These are phyloP conservation scores for Acromyrmex echinatior DNA, from an alignment of 1,140 invertebrate genomes.

Conservation along the genomic window DNA sequence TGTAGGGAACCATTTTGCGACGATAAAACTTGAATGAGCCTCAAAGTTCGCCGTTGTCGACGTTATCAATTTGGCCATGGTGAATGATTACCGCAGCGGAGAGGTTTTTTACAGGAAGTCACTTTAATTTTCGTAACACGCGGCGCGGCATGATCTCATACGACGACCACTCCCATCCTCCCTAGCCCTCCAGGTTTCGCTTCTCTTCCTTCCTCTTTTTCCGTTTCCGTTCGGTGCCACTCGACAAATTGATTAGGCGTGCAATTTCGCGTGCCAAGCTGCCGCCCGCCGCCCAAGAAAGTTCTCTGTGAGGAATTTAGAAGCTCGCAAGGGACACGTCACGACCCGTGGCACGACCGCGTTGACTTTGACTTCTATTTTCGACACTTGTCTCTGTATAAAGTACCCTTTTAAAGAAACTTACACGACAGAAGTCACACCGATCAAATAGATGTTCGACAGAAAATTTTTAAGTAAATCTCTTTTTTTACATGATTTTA, in stretches of 20 bases:
- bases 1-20: neutral
- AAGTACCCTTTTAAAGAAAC: neutral
- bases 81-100: neutral
- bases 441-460: neutral
- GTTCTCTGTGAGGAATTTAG: slow-evolving; percentile 14
- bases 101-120: slow-evolving; percentile 22
- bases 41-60: neutral
- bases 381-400: neutral
- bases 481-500: neutral
- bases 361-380: slow-evolving; percentile 8
- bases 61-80: slow-evolving; percentile 16
- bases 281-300: neutral
- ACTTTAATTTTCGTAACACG: slow-evolving; percentile 57
- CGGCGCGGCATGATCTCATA: slow-evolving; percentile 34
- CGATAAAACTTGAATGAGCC: neutral
- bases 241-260: slow-evolving; percentile 64
- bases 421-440: neutral
- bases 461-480: neutral
- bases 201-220: neutral
- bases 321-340: neutral
- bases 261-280: slow-evolving; percentile 36
- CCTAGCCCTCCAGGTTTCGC: slow-evolving; percentile 15
- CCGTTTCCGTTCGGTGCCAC: slow-evolving; percentile 10
- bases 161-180: slow-evolving; percentile 53
- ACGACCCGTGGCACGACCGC: neutral